phyloP scores from a whole-genome alignment of 2,888 invertebrate genomes.

The Prenolepis imparis region DNA sequence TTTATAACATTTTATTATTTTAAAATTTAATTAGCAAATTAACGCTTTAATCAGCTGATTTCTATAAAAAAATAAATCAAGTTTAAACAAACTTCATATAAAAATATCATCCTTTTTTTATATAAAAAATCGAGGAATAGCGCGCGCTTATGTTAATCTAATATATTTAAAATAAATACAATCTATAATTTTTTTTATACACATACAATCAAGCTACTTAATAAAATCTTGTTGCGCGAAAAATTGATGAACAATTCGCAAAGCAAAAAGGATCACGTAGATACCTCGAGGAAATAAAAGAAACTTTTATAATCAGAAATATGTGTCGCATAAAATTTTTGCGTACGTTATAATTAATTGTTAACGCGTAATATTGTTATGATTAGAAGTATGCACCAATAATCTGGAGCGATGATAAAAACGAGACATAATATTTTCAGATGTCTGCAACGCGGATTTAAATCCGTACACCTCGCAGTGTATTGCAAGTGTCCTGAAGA shows the following conservation, averaged over 20 bases:
- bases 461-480: constrained; percentile 87
- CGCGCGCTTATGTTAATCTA: too few species aligned
- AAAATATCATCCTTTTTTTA: too few species aligned
- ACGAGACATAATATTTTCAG: constrained; percentile 73
- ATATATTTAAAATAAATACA: not conserved
- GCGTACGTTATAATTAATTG: not conserved
- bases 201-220: not conserved
- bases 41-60: too few species aligned
- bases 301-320: not conserved
- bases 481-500: constrained; percentile 90
- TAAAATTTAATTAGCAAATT: too few species aligned
- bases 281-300: not conserved
- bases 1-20: too few species aligned
- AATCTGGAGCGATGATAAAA: not conserved
- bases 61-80: too few species aligned
- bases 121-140: too few species aligned
- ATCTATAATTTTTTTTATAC: not conserved
- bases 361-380: not conserved
- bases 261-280: not conserved
- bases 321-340: not conserved
- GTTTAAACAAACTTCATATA: too few species aligned
- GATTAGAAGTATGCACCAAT: not conserved
- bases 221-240: not conserved
- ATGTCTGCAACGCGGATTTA: constrained; percentile 86
- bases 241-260: not conserved